Conservation (phyloP, 2,888 invertebrate species). For the Monochamus alternatus region DNA sequence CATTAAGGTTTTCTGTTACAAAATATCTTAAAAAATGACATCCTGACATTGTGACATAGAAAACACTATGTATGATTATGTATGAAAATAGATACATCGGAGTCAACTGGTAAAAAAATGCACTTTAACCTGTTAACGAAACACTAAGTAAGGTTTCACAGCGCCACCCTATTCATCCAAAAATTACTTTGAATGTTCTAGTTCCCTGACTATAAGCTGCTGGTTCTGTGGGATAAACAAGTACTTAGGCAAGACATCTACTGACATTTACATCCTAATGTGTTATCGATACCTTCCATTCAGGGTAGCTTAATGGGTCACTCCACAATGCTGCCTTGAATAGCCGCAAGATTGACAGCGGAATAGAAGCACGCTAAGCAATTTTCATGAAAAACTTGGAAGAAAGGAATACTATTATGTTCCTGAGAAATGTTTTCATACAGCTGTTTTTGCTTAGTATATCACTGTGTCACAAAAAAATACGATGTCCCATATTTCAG, state of each 20-base stretch:
- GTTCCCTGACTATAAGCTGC: background rate
- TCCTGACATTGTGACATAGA: too few relatives aligned
- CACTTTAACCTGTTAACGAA: too few relatives aligned
- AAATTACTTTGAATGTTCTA: background rate
- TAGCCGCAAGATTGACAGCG: background rate
- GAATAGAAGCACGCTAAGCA: background rate
- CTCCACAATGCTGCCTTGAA: constrained; percentile 7
- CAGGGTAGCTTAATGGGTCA: constrained; percentile 5
- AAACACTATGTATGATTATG: too few relatives aligned
- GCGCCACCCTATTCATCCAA: too few relatives aligned
- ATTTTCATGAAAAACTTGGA: background rate
- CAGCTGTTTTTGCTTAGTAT: too few relatives aligned
- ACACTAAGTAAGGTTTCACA: too few relatives aligned
- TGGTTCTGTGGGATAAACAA: background rate
- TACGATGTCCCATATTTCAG: too few relatives aligned
- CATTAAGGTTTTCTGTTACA: too few relatives aligned
- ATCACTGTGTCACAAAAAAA: too few relatives aligned
- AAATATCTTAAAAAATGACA: too few relatives aligned
- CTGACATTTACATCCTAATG: constrained; percentile 12
- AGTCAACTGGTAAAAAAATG: too few relatives aligned
- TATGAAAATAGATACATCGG: too few relatives aligned
- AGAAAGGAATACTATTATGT: background rate
- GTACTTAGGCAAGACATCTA: constrained; percentile 1
- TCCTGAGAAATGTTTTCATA: background rate
- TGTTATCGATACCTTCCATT: constrained; percentile 9